Base-by-base conservation (phyloP, 2,797 vertebrate genomes). In the Melanotaenia boesemani region DNA sequence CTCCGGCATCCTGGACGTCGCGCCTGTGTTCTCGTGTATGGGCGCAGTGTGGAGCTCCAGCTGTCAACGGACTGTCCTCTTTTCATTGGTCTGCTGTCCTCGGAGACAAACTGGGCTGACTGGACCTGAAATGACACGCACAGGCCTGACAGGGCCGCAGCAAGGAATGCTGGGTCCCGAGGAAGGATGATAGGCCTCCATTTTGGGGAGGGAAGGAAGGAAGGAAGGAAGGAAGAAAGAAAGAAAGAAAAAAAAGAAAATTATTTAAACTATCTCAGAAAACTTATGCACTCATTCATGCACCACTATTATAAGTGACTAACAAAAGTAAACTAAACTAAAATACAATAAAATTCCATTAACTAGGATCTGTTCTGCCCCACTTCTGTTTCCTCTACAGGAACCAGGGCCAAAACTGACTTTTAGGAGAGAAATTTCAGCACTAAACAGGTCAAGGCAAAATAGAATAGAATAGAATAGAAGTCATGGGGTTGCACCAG, bases 1-100 rank as follows among this genome's bases (percentile, higher is more conserved):
- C 70, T 59, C 32, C 20, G 54, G 62, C 74, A 67, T 86, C 86
- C 70, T 63, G 79, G 57, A 69, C 80, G 84, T 71, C 37, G 64
- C 68, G 39, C 44, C 58, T 70, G 74, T 63, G 71, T 58, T 65
- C 46, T 67, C 34, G 76, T 10, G 30, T 48, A n/a, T 32, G 77
- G 28, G 44, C 41, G 16, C 70, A 64, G 41, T 0, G 69, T 50
- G 67, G 24, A 56, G 70, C 77, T 74, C 58, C 70, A 18, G 59
- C 71, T 74, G 79, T 61, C 81, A 61, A 37, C 80, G 44, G 7
- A 15, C 62, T 28, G 18, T 22, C 48, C 10, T n/a, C 44, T 12
- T 30, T 15, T 41, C 66, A 32, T 59, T 52, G 69, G 74, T 46
- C 77, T 72, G 50, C 26, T 15, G 11, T 26, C 70, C 67, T 55